Percentiles rank a stretch among this genome's conserved stretches.
Conservation (phyloP, 2,797 vertebrate species). For the Spinus olivaceus region DNA sequence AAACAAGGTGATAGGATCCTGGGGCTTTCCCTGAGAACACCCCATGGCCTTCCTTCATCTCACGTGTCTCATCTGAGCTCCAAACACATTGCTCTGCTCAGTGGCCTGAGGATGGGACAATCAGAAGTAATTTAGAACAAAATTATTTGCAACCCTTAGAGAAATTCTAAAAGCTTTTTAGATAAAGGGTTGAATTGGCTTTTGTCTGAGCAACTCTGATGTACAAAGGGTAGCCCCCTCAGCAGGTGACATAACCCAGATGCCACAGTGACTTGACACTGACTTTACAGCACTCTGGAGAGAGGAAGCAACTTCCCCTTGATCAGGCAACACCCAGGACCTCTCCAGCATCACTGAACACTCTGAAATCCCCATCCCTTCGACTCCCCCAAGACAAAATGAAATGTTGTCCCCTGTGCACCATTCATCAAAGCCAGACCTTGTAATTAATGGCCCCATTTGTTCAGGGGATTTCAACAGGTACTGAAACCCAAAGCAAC, state of each 20-base stretch:
- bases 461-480: conserved; percentile 37
- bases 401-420: conserved; percentile 29
- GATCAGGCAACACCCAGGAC: conserved; percentile 55
- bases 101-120: neutral
- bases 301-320: conserved; percentile 59
- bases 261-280: conserved; percentile 41
- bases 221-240: neutral
- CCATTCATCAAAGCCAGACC: conserved; percentile 51
- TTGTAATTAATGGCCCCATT: conserved; percentile 35
- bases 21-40: neutral
- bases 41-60: neutral
- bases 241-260: conserved; percentile 61
- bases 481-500: conserved; percentile 48
- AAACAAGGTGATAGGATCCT: neutral
- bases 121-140: neutral
- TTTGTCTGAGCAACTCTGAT: neutral
- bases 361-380: neutral
- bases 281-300: conserved; percentile 46
- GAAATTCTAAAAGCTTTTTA: neutral
- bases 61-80: neutral
- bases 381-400: conserved; percentile 18
- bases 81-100: neutral
- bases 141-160: neutral
- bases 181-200: neutral
- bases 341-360: conserved; percentile 49